phyloP scores from a whole-genome alignment of 2,888 invertebrate genomes.

The Pogonocherus hispidulus region DNA sequence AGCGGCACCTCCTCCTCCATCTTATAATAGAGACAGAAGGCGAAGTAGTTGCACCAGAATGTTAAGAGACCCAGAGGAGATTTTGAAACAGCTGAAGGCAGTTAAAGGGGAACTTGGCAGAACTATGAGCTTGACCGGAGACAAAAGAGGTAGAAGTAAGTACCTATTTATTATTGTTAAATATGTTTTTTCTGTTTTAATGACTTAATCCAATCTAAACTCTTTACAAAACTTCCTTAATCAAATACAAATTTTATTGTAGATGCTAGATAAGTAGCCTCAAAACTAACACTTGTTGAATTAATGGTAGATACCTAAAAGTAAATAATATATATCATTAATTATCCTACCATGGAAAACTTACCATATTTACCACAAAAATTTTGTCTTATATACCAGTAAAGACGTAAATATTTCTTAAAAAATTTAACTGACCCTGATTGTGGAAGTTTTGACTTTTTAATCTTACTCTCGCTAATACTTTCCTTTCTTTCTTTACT shows the following conservation, averaged over 20 bases:
- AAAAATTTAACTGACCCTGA: neutral
- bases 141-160: constrained; percentile 74
- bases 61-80: constrained; percentile 85
- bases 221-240: neutral
- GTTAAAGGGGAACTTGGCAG: constrained; percentile 87
- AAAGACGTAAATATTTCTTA: neutral
- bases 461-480: constrained; percentile 55
- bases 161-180: constrained; percentile 28
- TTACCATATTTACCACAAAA: too few relatives aligned
- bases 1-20: constrained; percentile 71
- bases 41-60: constrained; percentile 84
- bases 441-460: constrained; percentile 7
- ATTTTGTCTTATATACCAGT: too few relatives aligned
- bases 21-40: constrained; percentile 79
- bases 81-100: constrained; percentile 83
- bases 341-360: too few relatives aligned
- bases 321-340: too few relatives aligned
- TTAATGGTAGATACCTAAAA: too few relatives aligned
- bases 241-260: neutral
- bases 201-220: constrained; percentile 5
- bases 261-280: too few relatives aligned
- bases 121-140: constrained; percentile 83
- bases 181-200: neutral
- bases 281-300: too few relatives aligned
- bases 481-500: constrained; percentile 58